These are phyloP conservation scores for Corythucha ciliata DNA, from an alignment of 2,888 invertebrate species.

Conservation along the genomic window DNA sequence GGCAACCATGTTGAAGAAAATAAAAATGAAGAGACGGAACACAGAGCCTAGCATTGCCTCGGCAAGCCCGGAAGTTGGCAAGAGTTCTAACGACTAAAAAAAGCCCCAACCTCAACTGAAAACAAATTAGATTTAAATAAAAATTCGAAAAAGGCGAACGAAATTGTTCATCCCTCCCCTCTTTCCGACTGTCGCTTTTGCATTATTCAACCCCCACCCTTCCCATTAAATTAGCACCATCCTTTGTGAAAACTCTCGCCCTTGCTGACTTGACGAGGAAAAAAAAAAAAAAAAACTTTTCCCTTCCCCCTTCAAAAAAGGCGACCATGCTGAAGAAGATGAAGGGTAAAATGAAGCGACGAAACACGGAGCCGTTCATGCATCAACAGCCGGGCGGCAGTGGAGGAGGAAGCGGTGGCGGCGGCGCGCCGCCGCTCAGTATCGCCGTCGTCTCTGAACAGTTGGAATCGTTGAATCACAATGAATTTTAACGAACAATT, in stretches of 20 bases:
- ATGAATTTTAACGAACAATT: conserved; percentile 20
- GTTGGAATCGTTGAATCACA: conserved; percentile 30
- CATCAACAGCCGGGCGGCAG: conserved; percentile 35
- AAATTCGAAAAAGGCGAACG: background rate
- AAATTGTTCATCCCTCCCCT: background rate
- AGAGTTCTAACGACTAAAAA: conserved; percentile 50
- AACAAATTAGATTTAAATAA: background rate
- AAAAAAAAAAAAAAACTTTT: background rate
- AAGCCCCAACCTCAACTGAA: background rate
- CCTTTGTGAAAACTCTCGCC: background rate
- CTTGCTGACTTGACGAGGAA: background rate
- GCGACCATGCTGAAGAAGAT: conserved; percentile 99
- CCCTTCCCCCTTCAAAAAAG: too few relatives aligned
- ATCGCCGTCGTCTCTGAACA: conserved; percentile 28
- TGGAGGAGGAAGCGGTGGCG: conserved; percentile 25
- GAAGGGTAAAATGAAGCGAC: conserved; percentile 90
- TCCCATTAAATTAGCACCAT: background rate
- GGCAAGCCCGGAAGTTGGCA: conserved; percentile 61
- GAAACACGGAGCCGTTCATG: conserved; percentile 83
- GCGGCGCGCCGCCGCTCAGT: conserved; percentile 24
- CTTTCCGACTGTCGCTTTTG: background rate
- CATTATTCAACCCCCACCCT: background rate
- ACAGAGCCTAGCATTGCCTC: conserved; percentile 69
- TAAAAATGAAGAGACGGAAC: conserved; percentile 91
- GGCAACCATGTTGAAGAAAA: conserved; percentile 99